A percentile compares a stretch with the other conserved stretches of the same genome.
Evolutionary conservation across 1,140 invertebrate genomes (phyloP).

Genomic region (Bradynema listronoti): DNA sequence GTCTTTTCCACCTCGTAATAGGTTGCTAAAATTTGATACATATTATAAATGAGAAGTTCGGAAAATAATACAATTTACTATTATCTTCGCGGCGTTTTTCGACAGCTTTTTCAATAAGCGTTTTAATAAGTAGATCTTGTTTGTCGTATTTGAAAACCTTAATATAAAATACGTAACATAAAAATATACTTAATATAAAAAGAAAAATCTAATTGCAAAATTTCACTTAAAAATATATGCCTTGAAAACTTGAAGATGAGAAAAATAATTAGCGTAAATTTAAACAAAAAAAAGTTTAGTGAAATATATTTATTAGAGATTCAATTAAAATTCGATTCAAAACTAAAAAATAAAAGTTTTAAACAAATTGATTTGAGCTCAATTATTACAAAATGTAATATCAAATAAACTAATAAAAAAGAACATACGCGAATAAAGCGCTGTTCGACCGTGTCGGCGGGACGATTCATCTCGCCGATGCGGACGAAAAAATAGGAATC

Average conservation of each 20-base stretch:
- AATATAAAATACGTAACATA: too few species aligned
- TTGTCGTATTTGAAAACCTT: conserved; percentile 20
- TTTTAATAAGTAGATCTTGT: conserved; percentile 17
- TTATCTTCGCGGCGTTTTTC: conserved; percentile 2
- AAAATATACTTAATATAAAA: too few species aligned
- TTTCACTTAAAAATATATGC: conserved; percentile 11
- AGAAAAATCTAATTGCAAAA: too few species aligned
- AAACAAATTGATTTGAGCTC: not conserved
- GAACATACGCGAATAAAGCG: conserved; percentile 19
- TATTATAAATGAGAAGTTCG: not conserved
- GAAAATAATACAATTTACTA: not conserved
- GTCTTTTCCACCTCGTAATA: conserved; percentile 13
- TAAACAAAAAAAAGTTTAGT: too few species aligned
- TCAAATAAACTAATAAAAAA: not conserved
- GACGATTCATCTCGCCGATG: conserved; percentile 18
- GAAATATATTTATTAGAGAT: too few species aligned
- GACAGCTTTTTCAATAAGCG: conserved; percentile 15
- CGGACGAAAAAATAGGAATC: conserved; percentile 12
- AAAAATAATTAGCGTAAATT: conserved; percentile 11
- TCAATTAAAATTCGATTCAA: too few species aligned
- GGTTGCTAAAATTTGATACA: not conserved
- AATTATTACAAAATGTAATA: not conserved
- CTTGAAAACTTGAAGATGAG: conserved; percentile 1
- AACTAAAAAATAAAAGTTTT: too few species aligned
- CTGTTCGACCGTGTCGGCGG: conserved; percentile 21